Evolutionary conservation across 53 echinoderm and acorn worm species (phyloP).

Genomic region (Stichopus horrens): DNA sequence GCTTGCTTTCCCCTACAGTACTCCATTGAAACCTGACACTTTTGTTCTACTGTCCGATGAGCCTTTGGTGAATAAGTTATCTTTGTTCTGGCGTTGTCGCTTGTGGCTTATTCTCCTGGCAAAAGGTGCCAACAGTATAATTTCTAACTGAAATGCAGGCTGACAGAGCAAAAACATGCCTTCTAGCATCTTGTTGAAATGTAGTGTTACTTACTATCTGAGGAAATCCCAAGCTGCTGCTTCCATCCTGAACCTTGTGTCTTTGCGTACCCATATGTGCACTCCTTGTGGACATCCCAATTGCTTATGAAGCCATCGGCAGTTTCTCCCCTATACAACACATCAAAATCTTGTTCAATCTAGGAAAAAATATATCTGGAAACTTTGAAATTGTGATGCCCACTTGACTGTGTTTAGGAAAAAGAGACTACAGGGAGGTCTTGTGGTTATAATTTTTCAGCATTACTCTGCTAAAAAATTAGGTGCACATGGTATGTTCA

Average conservation of each 20-base stretch:
- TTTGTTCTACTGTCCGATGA: too few relatives aligned
- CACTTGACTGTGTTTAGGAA: background rate
- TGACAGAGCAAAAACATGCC: background rate
- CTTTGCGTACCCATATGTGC: background rate
- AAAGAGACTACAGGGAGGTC: background rate
- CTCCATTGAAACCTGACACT: too few relatives aligned
- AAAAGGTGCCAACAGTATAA: background rate
- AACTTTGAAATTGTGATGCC: background rate
- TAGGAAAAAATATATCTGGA: background rate
- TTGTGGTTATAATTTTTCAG: background rate
- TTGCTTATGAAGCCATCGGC: conserved; percentile 10
- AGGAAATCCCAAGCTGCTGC: conserved; percentile 19
- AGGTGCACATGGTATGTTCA: background rate
- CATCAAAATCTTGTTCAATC: conserved; percentile 34
- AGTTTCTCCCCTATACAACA: conserved; percentile 20
- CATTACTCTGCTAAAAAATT: background rate
- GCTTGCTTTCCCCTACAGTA: too few relatives aligned
- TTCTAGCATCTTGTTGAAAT: background rate
- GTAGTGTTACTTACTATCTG: conserved; percentile 27
- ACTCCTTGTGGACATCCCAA: background rate
- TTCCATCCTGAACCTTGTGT: conserved; percentile 21
- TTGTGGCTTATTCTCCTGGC: too few relatives aligned
- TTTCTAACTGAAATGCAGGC: too few relatives aligned
- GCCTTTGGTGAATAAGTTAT: too few relatives aligned
- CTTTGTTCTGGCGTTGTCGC: too few relatives aligned